Percentiles rank a stretch among this genome's conserved stretches.
Conservation (phyloP, 2,797 vertebrate species). For the Helicolenus hilgendorfi region DNA sequence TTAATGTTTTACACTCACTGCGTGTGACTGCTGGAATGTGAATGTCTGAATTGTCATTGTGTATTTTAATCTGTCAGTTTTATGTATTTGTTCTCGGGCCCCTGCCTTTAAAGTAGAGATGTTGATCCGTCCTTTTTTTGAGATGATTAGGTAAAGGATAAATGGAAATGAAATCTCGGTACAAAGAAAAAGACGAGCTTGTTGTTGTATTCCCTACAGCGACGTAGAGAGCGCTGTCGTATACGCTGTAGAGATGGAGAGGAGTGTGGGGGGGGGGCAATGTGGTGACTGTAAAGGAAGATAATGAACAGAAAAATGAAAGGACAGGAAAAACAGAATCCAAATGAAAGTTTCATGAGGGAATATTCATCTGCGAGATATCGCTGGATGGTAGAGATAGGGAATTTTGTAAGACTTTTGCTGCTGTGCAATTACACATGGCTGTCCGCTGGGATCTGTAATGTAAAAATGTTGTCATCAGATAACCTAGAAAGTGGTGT, state of each 20-base stretch:
- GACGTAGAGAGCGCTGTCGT: neutral
- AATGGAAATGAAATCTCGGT: neutral
- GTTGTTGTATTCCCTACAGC: neutral
- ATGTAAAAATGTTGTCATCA: constrained; percentile 23
- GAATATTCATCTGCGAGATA: constrained; percentile 7
- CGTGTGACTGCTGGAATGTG: neutral
- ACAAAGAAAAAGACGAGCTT: constrained; percentile 3
- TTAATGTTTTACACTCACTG: constrained; percentile 10
- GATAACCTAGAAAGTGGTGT: constrained; percentile 14
- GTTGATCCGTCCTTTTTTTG: neutral
- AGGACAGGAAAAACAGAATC: constrained; percentile 29
- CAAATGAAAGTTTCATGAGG: constrained; percentile 41
- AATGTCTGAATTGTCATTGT: neutral
- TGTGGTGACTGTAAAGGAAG: constrained; percentile 15
- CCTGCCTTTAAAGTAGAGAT: neutral
- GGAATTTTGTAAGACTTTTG: constrained; percentile 19
- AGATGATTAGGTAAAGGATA: constrained; percentile 10
- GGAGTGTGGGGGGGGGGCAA: neutral
- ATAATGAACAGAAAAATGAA: constrained; percentile 44
- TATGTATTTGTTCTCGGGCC: neutral
- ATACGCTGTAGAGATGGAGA: neutral
- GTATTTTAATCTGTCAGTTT: neutral
- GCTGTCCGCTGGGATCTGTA: constrained; percentile 6
- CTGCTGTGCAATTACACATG: constrained; percentile 19
- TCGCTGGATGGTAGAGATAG: neutral